These are phyloP conservation scores for Lota lota DNA, from an alignment of 2,113 vertebrate genomes.

Conservation along the genomic window DNA sequence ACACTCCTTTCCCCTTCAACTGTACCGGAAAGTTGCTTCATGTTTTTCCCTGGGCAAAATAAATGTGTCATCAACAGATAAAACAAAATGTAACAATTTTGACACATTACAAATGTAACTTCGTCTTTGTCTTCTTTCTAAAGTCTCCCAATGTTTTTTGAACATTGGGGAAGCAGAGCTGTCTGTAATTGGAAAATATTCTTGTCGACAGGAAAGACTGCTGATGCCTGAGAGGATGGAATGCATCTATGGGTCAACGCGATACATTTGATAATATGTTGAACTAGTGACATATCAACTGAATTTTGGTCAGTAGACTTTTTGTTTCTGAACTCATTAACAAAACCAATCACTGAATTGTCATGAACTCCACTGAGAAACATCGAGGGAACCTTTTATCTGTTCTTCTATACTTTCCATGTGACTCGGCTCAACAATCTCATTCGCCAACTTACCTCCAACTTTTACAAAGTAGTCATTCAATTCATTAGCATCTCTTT, in stretches of 20 bases:
- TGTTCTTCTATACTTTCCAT: neutral
- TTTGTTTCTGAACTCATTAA: neutral
- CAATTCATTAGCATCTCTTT: neutral
- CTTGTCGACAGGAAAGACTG: neutral
- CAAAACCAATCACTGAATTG: neutral
- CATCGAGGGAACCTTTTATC: neutral
- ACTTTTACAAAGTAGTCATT: slow-evolving; percentile 4
- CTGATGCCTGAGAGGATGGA: neutral
- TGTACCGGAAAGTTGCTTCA: neutral
- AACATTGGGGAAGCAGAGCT: neutral
- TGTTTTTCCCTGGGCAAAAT: neutral
- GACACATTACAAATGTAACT: neutral
- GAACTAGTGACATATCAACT: neutral
- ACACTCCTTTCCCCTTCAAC: neutral
- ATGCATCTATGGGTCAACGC: neutral
- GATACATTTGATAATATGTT: neutral
- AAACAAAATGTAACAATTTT: neutral
- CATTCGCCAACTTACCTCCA: neutral
- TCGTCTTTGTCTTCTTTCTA: neutral
- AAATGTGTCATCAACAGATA: neutral
- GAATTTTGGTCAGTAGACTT: neutral
- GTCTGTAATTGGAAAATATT: neutral
- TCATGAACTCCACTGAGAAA: neutral
- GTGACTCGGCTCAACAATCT: neutral
- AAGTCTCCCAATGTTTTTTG: neutral